A percentile compares a stretch with the other conserved stretches of the same genome.
Evolutionary conservation across 1,140 invertebrate genomes (phyloP).

Genomic region (Ctenoplectra terminalis): DNA sequence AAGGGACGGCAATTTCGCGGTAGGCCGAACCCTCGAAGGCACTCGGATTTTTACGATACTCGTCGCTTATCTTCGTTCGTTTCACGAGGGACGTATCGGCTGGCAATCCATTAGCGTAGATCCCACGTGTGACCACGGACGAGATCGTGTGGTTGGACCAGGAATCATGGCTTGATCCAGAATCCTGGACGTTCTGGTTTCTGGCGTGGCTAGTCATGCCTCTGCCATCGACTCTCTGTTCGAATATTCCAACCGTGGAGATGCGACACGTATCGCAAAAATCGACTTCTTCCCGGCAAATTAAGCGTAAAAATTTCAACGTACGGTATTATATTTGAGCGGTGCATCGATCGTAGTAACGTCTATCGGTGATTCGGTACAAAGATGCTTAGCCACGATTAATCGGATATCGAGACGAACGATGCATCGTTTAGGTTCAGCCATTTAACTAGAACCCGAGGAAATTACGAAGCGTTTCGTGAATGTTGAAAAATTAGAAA

Average conservation of each 20-base stretch:
- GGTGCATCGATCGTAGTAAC: too few relatives aligned
- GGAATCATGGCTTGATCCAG: constrained; percentile 65
- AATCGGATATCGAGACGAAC: too few relatives aligned
- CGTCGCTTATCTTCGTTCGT: constrained; percentile 40
- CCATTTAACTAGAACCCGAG: background rate
- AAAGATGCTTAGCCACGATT: too few relatives aligned
- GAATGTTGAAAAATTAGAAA: background rate
- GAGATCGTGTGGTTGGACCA: constrained; percentile 66
- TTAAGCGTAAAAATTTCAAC: background rate
- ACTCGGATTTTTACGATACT: constrained; percentile 42
- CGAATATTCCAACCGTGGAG: constrained; percentile 26
- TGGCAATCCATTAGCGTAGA: constrained; percentile 67
- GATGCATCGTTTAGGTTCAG: too few relatives aligned
- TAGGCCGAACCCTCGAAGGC: constrained; percentile 32
- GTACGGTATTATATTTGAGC: too few relatives aligned
- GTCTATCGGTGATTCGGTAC: too few relatives aligned
- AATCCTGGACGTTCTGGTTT: constrained; percentile 60
- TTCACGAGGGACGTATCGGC: constrained; percentile 49
- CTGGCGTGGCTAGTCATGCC: constrained; percentile 13
- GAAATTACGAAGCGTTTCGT: background rate
- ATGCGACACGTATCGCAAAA: constrained; percentile 12
- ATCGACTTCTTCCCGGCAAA: background rate
- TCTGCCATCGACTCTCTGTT: background rate
- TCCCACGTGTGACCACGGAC: constrained; percentile 64
- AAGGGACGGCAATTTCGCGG: constrained; percentile 12